Base-by-base conservation (phyloP, 35 echinoderm and acorn worm species). In the Lytechinus variegatus region DNA sequence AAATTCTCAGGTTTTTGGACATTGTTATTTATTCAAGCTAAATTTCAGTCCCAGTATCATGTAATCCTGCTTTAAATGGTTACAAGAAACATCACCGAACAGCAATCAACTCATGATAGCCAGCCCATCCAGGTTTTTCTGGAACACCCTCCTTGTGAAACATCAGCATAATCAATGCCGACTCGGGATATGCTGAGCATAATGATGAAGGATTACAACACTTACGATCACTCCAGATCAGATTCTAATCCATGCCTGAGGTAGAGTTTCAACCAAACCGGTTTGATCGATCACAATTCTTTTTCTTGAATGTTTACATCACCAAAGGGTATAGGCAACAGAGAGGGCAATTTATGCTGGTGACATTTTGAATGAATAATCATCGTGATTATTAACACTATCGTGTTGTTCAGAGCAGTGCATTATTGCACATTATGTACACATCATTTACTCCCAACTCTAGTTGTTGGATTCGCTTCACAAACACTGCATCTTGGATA, bases 371-470 rank as follows among this genome's bases (percentile, higher is more conserved):
- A 24, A 24, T 79, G 66, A 79, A 79, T 79, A 6, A 79, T 79
- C 66, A 79, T 79, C 21, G 14, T 79, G 19, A 79, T 24, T 6
- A 44, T 44, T 44, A 44, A 44, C 33, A 44, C 33, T 44, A 24
- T n/a, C 16, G 19, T 5, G 66, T 79, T 79, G 66, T 79, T 7
- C n/a, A 4, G 66, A 79, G 19, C 4, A 7, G 19, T 79, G 66
- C 66, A 79, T 79, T 24, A 79, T 79, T 79, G 66, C 66, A n/a
- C 66, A 79, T 79, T 79, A 79, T 79, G 66, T 79, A 79, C 66
- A 79, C 66, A 79, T 79, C 66, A 79, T 79, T 79, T n/a, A n/a
- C 66, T 79, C 21, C 4, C 19, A 24, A 79, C 66, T 24, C 66
- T 24, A 79, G 66, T 19, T 79, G 66, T 16, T 24, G 16, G 66